phyloP scores from a whole-genome alignment of 2,113 vertebrate species.

The Myrmophylax atrothorax region DNA sequence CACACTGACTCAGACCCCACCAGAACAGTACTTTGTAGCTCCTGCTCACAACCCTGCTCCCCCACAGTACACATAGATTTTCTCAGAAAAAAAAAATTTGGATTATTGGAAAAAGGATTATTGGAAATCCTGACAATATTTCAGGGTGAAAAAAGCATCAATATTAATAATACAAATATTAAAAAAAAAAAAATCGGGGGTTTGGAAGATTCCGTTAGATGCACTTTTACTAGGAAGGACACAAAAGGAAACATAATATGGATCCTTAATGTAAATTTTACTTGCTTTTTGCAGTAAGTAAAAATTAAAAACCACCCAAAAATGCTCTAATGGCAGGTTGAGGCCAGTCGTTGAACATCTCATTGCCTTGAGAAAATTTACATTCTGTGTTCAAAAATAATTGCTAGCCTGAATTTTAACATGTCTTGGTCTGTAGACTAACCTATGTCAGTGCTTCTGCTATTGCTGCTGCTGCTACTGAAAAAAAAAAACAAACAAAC shows the following conservation, averaged over 20 bases:
- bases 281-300: neutral
- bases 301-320: conserved; percentile 16
- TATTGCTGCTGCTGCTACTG: neutral
- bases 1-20: neutral
- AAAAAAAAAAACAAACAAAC: neutral
- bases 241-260: neutral
- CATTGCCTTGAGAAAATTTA: conserved; percentile 40
- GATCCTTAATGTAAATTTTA: neutral
- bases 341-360: conserved; percentile 18
- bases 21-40: neutral
- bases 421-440: neutral
- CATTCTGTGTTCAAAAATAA: conserved; percentile 23
- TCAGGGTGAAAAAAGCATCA: neutral
- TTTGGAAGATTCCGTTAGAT: neutral
- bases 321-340: conserved; percentile 1
- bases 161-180: neutral
- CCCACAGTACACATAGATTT: neutral
- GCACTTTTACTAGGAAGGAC: neutral
- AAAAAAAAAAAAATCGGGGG: neutral
- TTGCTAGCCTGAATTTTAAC: conserved; percentile 4
- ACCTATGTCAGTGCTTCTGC: neutral
- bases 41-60: neutral
- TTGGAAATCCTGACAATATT: neutral
- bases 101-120: no score
- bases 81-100: neutral